Evolutionary conservation across 1,140 invertebrate genomes (phyloP), one percentile per base, ranked within the genome.

Genomic region (Hydropsyche tenuis): DNA sequence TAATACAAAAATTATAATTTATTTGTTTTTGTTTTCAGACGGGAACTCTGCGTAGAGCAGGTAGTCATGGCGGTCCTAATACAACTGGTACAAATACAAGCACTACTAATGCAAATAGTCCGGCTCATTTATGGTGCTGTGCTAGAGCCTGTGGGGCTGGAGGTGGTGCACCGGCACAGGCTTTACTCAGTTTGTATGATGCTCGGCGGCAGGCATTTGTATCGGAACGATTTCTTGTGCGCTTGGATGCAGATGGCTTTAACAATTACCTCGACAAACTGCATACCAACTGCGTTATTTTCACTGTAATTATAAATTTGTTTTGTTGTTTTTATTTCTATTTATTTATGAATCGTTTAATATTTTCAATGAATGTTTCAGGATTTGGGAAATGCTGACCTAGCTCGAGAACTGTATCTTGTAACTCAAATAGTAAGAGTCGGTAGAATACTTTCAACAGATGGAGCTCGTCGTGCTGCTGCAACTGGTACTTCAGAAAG

Each of bases 341-440:
- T n/a, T n/a, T n/a, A n/a, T n/a, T n/a, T n/a, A n/a, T 16, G 30
- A 37, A 42, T 66, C 30, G 30, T 23, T 37, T 43, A 16, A 43
- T 9, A 43, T 16, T 22, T 66, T 22, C 14, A n/a, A 66, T 43
- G 46, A 74, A 11, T 16, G 30, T 79, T 79, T 4, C 77, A 88
- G 87, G 87, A 88, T 80, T 86, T 95, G 74, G 94, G 94, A 30
- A 91, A 89, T 76, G 89, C 91, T 37, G 94, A 97, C 81, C 84
- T 96, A 42, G 89, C 88, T 9, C 3, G 30, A 37, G 94, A 97
- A 77, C 84, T 96, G 12, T 95, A 92, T 85, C 86, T 97, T 76
- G 90, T 97, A 6, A 92, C 93, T 53, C 94, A 96, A 80, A 92
- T 97, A 18, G 92, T 96, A 83, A 88, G 95, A 60, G 91, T 95